Evolutionary conservation across 2,797 vertebrate species (phyloP).

Genomic region (Labeo calbasu): DNA sequence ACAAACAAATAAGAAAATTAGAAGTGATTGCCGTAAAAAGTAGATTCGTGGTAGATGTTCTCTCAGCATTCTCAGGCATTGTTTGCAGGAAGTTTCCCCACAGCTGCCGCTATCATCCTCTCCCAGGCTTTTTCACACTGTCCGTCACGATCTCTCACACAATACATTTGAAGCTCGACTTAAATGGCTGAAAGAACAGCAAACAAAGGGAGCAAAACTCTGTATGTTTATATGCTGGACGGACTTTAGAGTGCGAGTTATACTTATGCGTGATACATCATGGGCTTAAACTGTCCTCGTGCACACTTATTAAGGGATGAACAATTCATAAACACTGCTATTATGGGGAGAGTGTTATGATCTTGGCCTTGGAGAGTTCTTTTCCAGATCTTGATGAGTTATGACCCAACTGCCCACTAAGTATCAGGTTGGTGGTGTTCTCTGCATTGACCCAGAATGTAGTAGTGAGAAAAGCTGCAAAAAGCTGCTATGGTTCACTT

Average conservation of each 20-base stretch:
- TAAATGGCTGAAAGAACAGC: neutral
- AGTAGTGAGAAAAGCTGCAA: constrained; percentile 27
- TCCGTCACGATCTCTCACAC: neutral
- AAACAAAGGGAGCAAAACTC: constrained; percentile 18
- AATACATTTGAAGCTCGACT: neutral
- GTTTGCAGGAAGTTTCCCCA: constrained; percentile 37
- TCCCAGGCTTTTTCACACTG: constrained; percentile 25
- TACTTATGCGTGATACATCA: constrained; percentile 46
- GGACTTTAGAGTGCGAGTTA: constrained; percentile 17
- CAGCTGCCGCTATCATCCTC: constrained; percentile 38
- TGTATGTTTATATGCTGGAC: constrained; percentile 4
- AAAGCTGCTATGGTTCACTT: constrained; percentile 22
- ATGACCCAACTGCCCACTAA: constrained; percentile 59
- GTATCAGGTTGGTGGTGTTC: constrained; percentile 50
- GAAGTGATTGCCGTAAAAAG: constrained; percentile 65
- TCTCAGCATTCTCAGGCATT: constrained; percentile 59
- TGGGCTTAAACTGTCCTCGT: constrained; percentile 37
- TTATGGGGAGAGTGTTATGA: constrained; percentile 58
- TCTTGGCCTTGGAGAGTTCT: constrained; percentile 58
- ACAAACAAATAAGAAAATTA: constrained; percentile 68
- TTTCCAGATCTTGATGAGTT: constrained; percentile 64
- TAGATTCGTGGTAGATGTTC: constrained; percentile 33
- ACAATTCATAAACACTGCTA: constrained; percentile 65
- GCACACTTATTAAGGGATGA: constrained; percentile 58
- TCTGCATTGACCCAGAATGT: constrained; percentile 53